These are phyloP conservation scores for Limnephilus auricula DNA, from an alignment of 2,888 invertebrate genomes.

Conservation along the genomic window DNA sequence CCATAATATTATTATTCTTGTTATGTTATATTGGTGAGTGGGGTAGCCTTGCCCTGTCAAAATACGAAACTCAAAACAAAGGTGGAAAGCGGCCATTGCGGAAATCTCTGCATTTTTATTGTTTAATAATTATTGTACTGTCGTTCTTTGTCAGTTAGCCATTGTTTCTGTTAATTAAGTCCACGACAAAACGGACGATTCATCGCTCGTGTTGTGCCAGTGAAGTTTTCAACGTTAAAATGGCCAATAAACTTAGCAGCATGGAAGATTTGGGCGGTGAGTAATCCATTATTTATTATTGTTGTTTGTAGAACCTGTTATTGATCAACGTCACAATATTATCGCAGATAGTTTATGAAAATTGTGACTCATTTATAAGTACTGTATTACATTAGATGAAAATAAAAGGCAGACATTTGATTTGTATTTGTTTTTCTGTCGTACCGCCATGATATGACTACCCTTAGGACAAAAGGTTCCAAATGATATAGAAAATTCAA, in stretches of 20 bases:
- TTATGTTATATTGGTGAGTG: neutral
- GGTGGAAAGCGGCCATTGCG: conserved; percentile 26
- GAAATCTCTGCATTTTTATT: conserved; percentile 30
- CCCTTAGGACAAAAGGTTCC: no score
- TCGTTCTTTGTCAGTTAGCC: conserved; percentile 10
- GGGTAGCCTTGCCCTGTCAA: conserved; percentile 22
- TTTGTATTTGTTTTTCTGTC: neutral
- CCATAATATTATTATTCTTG: neutral
- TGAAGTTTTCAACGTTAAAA: conserved; percentile 67
- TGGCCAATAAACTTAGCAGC: conserved; percentile 76
- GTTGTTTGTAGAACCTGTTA: neutral
- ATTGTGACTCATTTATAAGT: neutral
- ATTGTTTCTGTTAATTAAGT: neutral
- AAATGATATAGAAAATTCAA: no score
- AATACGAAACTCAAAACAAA: conserved; percentile 48
- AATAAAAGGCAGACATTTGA: neutral
- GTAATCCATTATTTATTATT: conserved; percentile 63
- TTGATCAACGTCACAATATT: neutral
- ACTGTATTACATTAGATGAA: neutral
- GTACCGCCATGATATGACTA: neutral
- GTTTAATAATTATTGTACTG: neutral
- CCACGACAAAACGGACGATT: neutral
- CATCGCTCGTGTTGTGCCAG: neutral
- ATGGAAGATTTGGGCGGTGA: conserved; percentile 77
- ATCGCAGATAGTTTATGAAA: neutral